These are phyloP conservation scores for Caenorhabditis uteleia DNA, from an alignment of 2,888 invertebrate genomes.

Conservation along the genomic window DNA sequence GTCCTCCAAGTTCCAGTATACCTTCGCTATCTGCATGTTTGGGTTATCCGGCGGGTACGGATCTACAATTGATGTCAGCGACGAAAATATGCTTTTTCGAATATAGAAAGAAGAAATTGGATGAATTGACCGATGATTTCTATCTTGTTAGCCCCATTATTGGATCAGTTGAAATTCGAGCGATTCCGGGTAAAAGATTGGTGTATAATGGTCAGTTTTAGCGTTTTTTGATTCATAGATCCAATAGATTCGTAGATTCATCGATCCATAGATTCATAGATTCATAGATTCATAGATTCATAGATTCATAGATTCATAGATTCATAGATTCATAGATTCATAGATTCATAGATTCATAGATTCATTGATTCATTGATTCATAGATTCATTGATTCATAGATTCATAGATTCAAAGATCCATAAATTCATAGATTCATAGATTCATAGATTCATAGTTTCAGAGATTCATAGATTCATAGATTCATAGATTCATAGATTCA, in stretches of 20 bases:
- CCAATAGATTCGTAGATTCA: slow-evolving; percentile 3
- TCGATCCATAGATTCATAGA: background rate
- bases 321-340: slow-evolving; percentile 3
- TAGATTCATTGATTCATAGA: no score
- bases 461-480: background rate
- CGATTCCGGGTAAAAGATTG: slow-evolving; percentile 8
- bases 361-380: no score
- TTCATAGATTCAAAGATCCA: background rate
- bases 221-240: no score
- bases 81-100: slow-evolving; percentile 2
- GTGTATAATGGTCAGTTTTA: slow-evolving; percentile 6
- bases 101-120: background rate
- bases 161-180: slow-evolving; percentile 7
- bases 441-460: no score
- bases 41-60: slow-evolving; percentile 14
- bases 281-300: background rate
- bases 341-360: background rate
- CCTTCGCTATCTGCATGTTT: slow-evolving; percentile 23
- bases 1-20: background rate
- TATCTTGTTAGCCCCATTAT: slow-evolving; percentile 22
- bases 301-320: no score
- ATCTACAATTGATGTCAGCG: slow-evolving; percentile 15
- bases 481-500: background rate
- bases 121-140: slow-evolving; percentile 11
- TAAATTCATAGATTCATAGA: background rate